Evolutionary conservation across 2,113 vertebrate genomes (phyloP), one percentile per base, ranked within the genome.

Genomic region (Pelecanoides urinatrix): DNA sequence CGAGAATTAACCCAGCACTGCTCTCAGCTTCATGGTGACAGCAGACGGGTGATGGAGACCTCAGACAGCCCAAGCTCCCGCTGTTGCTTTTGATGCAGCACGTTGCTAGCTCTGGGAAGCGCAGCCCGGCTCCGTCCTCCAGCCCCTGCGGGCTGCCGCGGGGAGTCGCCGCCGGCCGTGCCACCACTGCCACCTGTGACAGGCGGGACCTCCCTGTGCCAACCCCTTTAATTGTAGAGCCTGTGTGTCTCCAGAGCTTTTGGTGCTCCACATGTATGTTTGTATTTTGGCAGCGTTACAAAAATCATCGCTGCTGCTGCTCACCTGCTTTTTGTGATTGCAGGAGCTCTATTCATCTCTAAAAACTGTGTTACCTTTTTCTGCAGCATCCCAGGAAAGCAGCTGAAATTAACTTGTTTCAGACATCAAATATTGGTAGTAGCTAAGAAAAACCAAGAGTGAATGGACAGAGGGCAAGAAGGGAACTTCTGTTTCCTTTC

Each of bases 211-310:
- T 7, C 10, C 3, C 7, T 10, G 50, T 13, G 42, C 42, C 32
- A 18, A 8, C 9, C 32, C 38, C 32, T 11, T 2, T 9, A 7
- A 2, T 6, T 2, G 8, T 7, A 16, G 42, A 47, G 47, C 49
- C 20, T 21, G 2, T 2, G 9, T 7, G 29, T 11, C 55, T 42
- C 4, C 38, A 3, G n/a, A 12, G 63, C 23, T 17, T 9, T 4
- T 2, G 15, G 4, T 2, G 55, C 50, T 58, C 30, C 2, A 0
- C 5, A 0, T 2, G 6, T 0, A 8, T 16, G 1, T 27, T 34
- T 50, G 12, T 11, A 1, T 32, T 61, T 13, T 2, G 53, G 40
- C 44, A 20, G n/a, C 40, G 1, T 56, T 47, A 6, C 16, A 13
- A 20, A 13, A 18, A 68, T 7, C 17, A 0, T 14, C 6, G 18